Percentiles rank a stretch among this genome's conserved stretches.
These are phyloP conservation scores for Aptenodytes patagonicus DNA, from an alignment of 2,113 vertebrate species.

Conservation along the genomic window DNA sequence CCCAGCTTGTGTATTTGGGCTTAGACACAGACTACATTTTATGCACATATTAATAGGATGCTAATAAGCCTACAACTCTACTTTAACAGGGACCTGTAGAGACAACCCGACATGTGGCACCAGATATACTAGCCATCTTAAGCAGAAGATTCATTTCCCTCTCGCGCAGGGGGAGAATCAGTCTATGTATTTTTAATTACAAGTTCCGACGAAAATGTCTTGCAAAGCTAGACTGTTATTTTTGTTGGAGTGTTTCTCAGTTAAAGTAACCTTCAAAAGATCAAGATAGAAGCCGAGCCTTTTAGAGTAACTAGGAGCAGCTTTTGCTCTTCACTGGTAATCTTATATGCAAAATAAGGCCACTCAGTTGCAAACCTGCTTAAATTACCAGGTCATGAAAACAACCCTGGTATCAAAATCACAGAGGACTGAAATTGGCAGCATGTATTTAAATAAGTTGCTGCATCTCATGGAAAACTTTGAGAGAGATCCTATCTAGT, in stretches of 20 bases:
- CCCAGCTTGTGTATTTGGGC: conserved; percentile 80
- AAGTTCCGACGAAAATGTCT: background rate
- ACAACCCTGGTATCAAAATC: background rate
- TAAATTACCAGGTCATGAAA: background rate
- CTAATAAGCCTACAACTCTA: conserved; percentile 63
- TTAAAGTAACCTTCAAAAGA: background rate
- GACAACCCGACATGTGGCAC: conserved; percentile 50
- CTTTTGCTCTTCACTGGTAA: background rate
- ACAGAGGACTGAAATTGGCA: background rate
- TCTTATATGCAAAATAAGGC: background rate
- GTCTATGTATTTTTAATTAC: background rate
- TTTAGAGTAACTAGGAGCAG: background rate
- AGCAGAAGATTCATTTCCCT: background rate
- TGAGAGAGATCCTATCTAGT: background rate
- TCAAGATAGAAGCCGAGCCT: background rate
- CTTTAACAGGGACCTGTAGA: conserved; percentile 48
- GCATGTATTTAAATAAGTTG: background rate
- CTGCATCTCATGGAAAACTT: background rate
- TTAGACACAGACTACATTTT: conserved; percentile 72
- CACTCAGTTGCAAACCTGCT: background rate
- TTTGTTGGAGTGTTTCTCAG: background rate
- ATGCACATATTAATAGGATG: conserved; percentile 80
- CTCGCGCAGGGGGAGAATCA: background rate
- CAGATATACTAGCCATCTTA: background rate
- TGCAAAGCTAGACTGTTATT: background rate